Percentiles rank a stretch among this genome's conserved stretches.
Conservation (phyloP, 1,140 invertebrate species). For the Penaeus vannamei region DNA sequence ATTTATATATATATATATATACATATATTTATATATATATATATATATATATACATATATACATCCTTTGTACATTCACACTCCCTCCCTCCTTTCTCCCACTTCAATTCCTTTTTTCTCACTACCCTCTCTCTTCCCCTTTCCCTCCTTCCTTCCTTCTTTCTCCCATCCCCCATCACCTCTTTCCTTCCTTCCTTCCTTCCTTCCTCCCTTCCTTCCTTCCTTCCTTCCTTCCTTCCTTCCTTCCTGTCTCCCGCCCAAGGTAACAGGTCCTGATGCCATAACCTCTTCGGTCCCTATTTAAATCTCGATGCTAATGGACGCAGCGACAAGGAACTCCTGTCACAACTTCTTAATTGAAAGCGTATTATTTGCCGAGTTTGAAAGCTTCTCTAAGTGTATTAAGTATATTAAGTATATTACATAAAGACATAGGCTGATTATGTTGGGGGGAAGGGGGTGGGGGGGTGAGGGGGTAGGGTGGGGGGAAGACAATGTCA, state of each 20-base stretch:
- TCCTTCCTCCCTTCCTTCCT: not conserved
- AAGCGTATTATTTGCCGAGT: constrained; percentile 56
- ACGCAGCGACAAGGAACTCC: constrained; percentile 20
- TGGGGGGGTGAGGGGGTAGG: too few relatives aligned
- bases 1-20: too few relatives aligned
- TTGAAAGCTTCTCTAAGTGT: constrained; percentile 43
- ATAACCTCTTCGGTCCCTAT: constrained; percentile 40
- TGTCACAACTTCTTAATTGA: constrained; percentile 58
- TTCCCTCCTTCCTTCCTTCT: not conserved
- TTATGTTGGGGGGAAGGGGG: not conserved
- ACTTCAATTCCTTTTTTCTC: too few relatives aligned
- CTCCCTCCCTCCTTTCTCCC: too few relatives aligned
- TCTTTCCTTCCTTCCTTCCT: too few relatives aligned
- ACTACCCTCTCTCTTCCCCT: not conserved
- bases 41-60: too few relatives aligned
- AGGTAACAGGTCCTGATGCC: not conserved
- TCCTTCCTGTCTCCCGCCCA: constrained; percentile 3
- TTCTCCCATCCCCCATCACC: not conserved
- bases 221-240: not conserved
- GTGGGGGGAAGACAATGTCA: not conserved
- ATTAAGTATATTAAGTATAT: constrained; percentile 51
- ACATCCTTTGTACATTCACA: too few relatives aligned
- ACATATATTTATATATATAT: too few relatives aligned
- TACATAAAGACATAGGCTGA: constrained; percentile 54
- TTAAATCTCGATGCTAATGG: constrained; percentile 52